Evolutionary conservation across 2,888 invertebrate genomes (phyloP), one percentile per base, ranked within the genome.

Genomic region (Cerastis rubricosa): DNA sequence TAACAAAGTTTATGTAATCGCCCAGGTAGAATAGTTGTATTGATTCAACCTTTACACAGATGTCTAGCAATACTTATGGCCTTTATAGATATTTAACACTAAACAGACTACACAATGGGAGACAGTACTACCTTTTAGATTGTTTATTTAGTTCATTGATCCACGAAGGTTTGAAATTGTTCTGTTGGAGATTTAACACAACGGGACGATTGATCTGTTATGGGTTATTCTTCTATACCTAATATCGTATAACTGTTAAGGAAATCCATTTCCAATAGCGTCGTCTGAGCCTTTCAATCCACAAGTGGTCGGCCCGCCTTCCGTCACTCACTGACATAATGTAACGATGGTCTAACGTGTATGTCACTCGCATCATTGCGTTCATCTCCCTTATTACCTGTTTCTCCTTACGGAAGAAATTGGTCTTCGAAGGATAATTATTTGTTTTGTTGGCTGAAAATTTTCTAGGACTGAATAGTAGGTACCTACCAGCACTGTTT

Each of bases 271-370:
- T 91, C 91, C 91, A 91, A 92, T 92, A 92, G 87, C 89, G 89
- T 91, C 88, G 87, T 87, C 85, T 90, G 88, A 89, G 89, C 87
- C 86, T 89, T 86, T 89, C 89, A 92, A 94, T 95, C 96, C 96
- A 96, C 96, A 96, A 96, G 96, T 96, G 96, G 96, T 96, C 93
- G 95, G 87, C 92, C 93, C 93, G 92, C 91, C 91, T 93, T 92
- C 90, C 88, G 88, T 91, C 91, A 90, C 87, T 90, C 88, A 89
- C 85, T 84, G 74, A 86, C 83, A 80, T 88, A 81, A 84, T 89
- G 81, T 89, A 85, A 88, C 88, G 83, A 86, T 85, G 83, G 86
- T 78, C 78, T 80, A 76, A 79, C 76, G 82, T 67, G 61, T 73
- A 43, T 83, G 79, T 83, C 84, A 85, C 65, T 61, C 73, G 69